Percentiles rank a stretch among this genome's conserved stretches.
Conservation (phyloP, 2,888 invertebrate species). For the Phaonia tiefii region DNA sequence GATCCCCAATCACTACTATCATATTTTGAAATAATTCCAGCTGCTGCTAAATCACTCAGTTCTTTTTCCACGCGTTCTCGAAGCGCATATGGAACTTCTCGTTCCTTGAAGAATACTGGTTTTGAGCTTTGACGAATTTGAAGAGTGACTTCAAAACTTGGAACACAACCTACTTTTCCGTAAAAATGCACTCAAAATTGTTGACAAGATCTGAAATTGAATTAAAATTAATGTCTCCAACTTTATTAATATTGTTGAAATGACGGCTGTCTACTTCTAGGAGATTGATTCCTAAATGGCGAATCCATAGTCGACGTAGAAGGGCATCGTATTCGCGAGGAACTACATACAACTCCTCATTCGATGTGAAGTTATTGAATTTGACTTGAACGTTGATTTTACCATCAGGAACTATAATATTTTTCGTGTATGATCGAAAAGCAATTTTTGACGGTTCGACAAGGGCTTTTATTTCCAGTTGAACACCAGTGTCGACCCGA, state of each 20-base stretch:
- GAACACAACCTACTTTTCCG: conserved; percentile 55
- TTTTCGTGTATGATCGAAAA: too few species aligned
- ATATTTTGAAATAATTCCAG: conserved; percentile 47
- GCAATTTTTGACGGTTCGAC: conserved; percentile 21
- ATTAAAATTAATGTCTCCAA: neutral
- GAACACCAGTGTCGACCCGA: conserved; percentile 25
- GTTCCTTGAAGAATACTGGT: conserved; percentile 47
- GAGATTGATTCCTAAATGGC: too few species aligned
- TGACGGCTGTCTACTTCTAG: too few species aligned
- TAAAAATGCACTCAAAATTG: conserved; percentile 21
- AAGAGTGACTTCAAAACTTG: conserved; percentile 40
- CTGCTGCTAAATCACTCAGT: conserved; percentile 7
- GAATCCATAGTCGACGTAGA: neutral
- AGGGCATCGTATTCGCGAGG: neutral
- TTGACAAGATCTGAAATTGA: neutral
- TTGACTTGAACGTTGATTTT: too few species aligned
- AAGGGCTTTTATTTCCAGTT: neutral
- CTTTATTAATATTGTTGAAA: too few species aligned
- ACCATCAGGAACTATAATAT: too few species aligned
- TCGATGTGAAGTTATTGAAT: neutral
- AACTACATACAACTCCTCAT: neutral
- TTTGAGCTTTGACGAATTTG: conserved; percentile 20
- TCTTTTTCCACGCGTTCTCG: too few species aligned
- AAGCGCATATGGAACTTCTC: conserved; percentile 55
- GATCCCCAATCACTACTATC: conserved; percentile 46